Base-by-base conservation (phyloP, 2,113 vertebrate species). In the Fulica atra region DNA sequence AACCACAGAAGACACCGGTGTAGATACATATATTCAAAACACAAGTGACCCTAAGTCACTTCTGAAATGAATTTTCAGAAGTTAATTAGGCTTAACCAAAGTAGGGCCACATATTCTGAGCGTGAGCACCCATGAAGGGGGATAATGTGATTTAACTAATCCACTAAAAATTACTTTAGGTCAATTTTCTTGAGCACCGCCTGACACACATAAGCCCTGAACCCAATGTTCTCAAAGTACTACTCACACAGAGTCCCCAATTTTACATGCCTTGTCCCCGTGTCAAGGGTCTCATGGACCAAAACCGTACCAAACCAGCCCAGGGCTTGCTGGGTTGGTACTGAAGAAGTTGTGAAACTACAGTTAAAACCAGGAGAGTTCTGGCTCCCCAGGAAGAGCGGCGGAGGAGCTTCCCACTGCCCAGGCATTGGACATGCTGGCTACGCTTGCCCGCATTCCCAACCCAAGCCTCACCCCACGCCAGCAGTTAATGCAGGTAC, bases 111-210 rank as follows among this genome's bases (percentile, higher is more conserved):
- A 63, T 90, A 88, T 80, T 79, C 70, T 51, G 50, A 93, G 66
- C 0, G 0, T 24, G 57, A 81, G 40, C 46, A 56, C 44, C 88
- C 80, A 81, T 42, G 56, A 88, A 91, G 24, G 35, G 25, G 20
- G 23, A 33, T 86, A 81, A 89, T 31, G 33, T 38, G 72, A 92
- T 95, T 93, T 88, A 89, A 88, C 77, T 78, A 92, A 94, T 86
- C 64, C 72, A 88, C 38, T 84, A 33, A 5, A 78, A 93, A 77
- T 93, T 84, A 86, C 48, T 91, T 81, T 18, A 60, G 42, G 86
- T 78, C 69, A 36, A 38, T 93, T 81, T 91, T 38, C 77, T 92
- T 53, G 21, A 95, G 38, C n/a, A 76, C 44, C 51, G 54, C 4
- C 0, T 16, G 20, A 61, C 31, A 86, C 17, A 40, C 0, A 0